Conservation (phyloP, 2,113 vertebrate species). For the Egretta garzetta region DNA sequence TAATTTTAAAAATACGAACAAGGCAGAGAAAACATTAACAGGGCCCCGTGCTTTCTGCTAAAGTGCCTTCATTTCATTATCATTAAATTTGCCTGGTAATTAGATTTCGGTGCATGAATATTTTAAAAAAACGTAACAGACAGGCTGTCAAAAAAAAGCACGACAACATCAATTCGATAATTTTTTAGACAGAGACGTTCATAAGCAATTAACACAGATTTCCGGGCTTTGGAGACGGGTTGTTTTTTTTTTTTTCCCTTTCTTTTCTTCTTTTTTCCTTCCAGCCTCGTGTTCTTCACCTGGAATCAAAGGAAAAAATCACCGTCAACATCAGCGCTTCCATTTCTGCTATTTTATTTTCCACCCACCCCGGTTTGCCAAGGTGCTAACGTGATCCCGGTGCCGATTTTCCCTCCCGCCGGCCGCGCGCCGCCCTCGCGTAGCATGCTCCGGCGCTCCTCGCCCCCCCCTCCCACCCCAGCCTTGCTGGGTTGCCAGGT, state of each 20-base stretch:
- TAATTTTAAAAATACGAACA: background rate
- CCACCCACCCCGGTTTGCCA: background rate
- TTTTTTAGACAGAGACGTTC: slow-evolving; percentile 55
- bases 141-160: slow-evolving; percentile 64
- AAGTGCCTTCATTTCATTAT: slow-evolving; percentile 69
- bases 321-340: background rate
- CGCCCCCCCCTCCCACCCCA: background rate
- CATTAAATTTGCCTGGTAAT: slow-evolving; percentile 69
- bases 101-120: slow-evolving; percentile 66
- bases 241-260: background rate
- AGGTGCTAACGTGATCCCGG: rapidly evolving
- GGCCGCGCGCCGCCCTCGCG: rapidly evolving
- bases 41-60: slow-evolving; percentile 50
- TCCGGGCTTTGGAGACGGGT: background rate
- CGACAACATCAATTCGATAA: slow-evolving; percentile 49
- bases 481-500: background rate
- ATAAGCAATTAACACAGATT: slow-evolving; percentile 55
- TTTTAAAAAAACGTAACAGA: slow-evolving; percentile 60
- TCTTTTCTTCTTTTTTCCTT: background rate
- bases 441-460: background rate
- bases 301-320: background rate
- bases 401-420: background rate
- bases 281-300: background rate
- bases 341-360: background rate
- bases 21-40: slow-evolving; percentile 54